Base-by-base conservation (phyloP, 2,888 invertebrate species). In the Platypus cylindrus region DNA sequence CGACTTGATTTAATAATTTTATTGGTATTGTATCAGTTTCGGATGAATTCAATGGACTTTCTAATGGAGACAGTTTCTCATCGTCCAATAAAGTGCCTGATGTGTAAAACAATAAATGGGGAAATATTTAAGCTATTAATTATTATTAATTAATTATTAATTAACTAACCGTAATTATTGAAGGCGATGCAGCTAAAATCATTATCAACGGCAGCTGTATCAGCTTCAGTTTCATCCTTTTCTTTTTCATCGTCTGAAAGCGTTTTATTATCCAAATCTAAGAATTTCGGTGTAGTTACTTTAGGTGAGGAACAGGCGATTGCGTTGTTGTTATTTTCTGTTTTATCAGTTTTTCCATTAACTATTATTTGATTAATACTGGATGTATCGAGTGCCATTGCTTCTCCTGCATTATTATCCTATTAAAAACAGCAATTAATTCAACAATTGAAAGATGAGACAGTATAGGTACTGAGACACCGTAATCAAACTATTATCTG, bases 11-110 rank as follows among this genome's bases (percentile, higher is more conserved):
- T 50, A 70, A 67, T 0, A 71, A 71, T 1, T 53, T 50, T 14
- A 12, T 16, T n/a, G 15, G 18, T 12, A 34, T 25, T 5, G 34
- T 71, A 36, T 70, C 71, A 1, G 70, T 68, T 45, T 74, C 75
- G 31, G 74, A 74, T 8, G 71, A 73, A 49, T 76, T 77, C 22
- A 81, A 75, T 31, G 83, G 61, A 53, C 83, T 83, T 48, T 83
- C 84, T 1, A 82, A 81, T 9, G 86, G 86, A 0, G 84, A 84
- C 2, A 49, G 43, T 9, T 50, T 39, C 54, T 86, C 85, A 49
- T 86, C 85, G 44, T 84, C 84, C 17, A 86, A 64, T 18, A 85
- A 60, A 37, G 74, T 73, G 24, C 73, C 75, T 48, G 37, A 22
- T n/a, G n/a, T n/a, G n/a, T n/a, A n/a, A n/a, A n/a, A n/a, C n/a